Conservation (phyloP, 23 tunicate species). For the Halocynthia roretzi region DNA sequence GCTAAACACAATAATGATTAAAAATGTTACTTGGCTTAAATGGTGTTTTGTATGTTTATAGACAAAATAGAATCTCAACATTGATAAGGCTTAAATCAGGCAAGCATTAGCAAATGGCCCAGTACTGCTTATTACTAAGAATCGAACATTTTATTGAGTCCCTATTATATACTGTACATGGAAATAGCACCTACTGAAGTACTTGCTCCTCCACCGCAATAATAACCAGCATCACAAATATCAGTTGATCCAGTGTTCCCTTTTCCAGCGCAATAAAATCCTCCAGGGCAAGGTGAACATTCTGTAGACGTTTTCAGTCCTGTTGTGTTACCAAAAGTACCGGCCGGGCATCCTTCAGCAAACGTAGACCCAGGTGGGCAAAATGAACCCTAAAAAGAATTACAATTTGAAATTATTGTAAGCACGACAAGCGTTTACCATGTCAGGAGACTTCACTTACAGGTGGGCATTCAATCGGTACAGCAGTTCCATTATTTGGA, state of each 20-base stretch:
- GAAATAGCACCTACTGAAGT: conserved; percentile 33
- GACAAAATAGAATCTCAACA: no score
- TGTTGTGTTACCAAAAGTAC: conserved; percentile 67
- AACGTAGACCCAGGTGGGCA: conserved; percentile 43
- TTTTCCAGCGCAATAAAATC: conserved; percentile 52
- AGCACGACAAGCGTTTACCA: no score
- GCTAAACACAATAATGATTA: no score
- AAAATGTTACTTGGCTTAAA: no score
- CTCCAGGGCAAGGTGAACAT: conserved; percentile 77
- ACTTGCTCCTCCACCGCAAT: conserved; percentile 51
- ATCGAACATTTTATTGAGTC: background rate
- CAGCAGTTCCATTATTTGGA: conserved; percentile 46
- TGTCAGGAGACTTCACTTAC: conserved; percentile 18
- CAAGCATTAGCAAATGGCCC: no score
- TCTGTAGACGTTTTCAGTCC: conserved; percentile 41
- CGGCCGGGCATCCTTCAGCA: conserved; percentile 31
- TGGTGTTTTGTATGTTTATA: no score
- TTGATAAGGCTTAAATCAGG: no score
- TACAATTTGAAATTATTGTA: background rate
- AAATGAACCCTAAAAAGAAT: conserved; percentile 53
- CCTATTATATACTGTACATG: background rate
- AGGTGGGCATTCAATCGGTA: conserved; percentile 41
- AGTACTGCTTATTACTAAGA: no score
- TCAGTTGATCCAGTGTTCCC: conserved; percentile 72
- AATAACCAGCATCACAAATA: conserved; percentile 72